A percentile compares a stretch with the other conserved stretches of the same genome.
Conservation (phyloP, 30 jellyfish, hydroid and myxozoan species). For the Aurelia sp. region DNA sequence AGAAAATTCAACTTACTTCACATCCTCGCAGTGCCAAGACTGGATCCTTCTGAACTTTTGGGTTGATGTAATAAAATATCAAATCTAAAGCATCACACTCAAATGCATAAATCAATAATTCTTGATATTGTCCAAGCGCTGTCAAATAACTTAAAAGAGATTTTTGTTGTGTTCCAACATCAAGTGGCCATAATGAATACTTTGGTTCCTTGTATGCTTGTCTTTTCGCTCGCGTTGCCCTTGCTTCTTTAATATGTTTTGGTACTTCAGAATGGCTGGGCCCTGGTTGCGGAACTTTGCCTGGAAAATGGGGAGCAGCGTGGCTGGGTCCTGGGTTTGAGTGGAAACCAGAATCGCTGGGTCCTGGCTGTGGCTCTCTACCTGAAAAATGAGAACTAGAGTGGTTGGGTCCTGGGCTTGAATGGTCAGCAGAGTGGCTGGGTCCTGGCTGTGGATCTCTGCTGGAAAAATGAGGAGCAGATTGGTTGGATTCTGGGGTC, state of each 20-base stretch:
- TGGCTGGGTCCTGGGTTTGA: too few species aligned
- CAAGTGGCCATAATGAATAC: slow-evolving; percentile 79
- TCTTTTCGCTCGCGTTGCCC: slow-evolving; percentile 26
- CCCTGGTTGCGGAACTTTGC: too few species aligned
- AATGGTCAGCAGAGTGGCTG: too few species aligned
- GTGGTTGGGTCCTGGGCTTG: too few species aligned
- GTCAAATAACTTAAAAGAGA: slow-evolving; percentile 73
- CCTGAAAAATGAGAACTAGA: too few species aligned
- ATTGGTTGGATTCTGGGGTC: too few species aligned
- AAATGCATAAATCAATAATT: slow-evolving; percentile 85
- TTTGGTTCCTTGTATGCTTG: slow-evolving; percentile 54
- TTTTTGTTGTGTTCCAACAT: slow-evolving; percentile 88
- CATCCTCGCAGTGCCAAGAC: slow-evolving; percentile 75
- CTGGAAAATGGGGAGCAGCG: too few species aligned
- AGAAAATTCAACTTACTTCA: slow-evolving; percentile 40
- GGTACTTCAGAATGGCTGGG: too few species aligned
- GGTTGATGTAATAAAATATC: slow-evolving; percentile 76
- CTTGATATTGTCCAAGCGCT: slow-evolving; percentile 92
- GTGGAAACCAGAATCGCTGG: too few species aligned
- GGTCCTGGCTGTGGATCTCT: too few species aligned
- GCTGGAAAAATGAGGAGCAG: too few species aligned
- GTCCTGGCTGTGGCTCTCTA: too few species aligned
- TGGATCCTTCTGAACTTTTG: slow-evolving; percentile 69
- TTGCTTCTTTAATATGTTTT: slow-evolving; percentile 20
- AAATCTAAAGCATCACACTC: slow-evolving; percentile 86